Conservation (phyloP, 2,113 vertebrate species). For the Bos javanicus region DNA sequence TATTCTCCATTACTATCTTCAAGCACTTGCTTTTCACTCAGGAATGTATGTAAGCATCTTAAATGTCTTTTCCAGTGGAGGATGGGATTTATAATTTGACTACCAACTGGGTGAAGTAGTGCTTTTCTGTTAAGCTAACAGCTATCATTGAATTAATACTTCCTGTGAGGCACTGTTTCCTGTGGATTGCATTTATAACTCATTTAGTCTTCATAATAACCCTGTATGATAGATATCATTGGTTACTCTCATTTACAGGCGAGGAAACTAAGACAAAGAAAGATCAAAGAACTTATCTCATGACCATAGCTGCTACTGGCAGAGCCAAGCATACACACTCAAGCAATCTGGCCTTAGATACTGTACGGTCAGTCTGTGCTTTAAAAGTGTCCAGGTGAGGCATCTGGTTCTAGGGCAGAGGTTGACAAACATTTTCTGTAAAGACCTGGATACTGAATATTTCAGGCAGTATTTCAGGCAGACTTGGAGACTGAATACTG, state of each 20-base stretch:
- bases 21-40: not conserved
- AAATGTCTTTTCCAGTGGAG: not conserved
- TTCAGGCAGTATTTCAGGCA: not conserved
- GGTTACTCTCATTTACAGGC: not conserved
- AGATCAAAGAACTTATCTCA: not conserved
- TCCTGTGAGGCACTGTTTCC: not conserved
- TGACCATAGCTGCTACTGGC: not conserved
- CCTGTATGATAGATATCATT: not conserved
- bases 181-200: not conserved
- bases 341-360: not conserved
- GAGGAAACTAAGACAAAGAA: not conserved
- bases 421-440: not conserved
- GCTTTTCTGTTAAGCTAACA: not conserved
- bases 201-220: not conserved
- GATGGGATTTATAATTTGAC: not conserved
- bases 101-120: not conserved
- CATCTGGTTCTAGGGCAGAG: not conserved
- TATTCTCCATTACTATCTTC: not conserved
- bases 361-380: not conserved
- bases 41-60: not conserved
- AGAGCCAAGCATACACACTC: not conserved
- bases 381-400: not conserved
- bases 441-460: not conserved
- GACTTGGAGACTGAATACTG: not conserved
- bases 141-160: not conserved